These are phyloP conservation scores for Macaca mulatta DNA, from an alignment of 2,113 vertebrate species.

Conservation along the genomic window DNA sequence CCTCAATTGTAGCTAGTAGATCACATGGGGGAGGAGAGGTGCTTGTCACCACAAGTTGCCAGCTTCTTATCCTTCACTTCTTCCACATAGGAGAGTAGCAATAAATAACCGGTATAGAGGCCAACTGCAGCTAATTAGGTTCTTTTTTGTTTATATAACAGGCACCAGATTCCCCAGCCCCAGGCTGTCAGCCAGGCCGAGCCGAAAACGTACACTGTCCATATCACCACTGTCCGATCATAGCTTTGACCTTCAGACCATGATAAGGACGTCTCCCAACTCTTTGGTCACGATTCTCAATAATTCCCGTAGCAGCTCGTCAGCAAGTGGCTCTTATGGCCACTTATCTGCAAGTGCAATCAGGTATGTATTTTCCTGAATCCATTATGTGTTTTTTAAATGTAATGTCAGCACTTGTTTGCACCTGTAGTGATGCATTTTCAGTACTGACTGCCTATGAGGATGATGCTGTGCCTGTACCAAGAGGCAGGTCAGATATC, in stretches of 20 bases:
- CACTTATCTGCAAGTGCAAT: conserved; percentile 98
- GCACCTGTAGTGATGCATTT: neutral
- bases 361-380: conserved; percentile 87
- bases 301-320: conserved; percentile 98
- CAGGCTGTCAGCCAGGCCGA: conserved; percentile 91
- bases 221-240: conserved; percentile 96
- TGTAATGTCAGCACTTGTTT: neutral
- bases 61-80: conserved; percentile 35
- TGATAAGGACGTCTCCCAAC: conserved; percentile 98
- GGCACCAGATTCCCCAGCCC: conserved; percentile 94
- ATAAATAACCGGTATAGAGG: conserved; percentile 52
- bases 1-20: conserved; percentile 85
- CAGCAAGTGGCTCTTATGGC: conserved; percentile 97
- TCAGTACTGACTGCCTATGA: neutral
- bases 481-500: neutral
- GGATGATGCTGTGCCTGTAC: neutral
- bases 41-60: conserved; percentile 74
- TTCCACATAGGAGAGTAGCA: conserved; percentile 46
- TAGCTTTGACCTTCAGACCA: conserved; percentile 98
- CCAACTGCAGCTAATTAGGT: conserved; percentile 70
- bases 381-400: neutral
- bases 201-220: conserved; percentile 95
- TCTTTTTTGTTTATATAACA: conserved; percentile 83
- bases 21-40: conserved; percentile 82
- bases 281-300: conserved; percentile 98